Percentiles rank a stretch among this genome's conserved stretches.
Conservation (phyloP, 2,113 vertebrate genomes). For the Tetrao urogallus region DNA sequence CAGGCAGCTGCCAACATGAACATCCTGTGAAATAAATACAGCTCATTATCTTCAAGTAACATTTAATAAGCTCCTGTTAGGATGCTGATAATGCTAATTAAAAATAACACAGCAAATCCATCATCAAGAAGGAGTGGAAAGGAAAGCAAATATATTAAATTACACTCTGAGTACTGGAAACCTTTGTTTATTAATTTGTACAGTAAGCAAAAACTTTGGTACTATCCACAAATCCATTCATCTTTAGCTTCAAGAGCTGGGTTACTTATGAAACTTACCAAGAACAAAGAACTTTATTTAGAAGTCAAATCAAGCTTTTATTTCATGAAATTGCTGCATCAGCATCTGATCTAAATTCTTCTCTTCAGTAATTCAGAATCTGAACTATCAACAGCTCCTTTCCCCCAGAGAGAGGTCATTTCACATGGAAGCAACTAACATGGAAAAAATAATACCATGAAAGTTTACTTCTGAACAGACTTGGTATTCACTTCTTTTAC, state of each 20-base stretch:
- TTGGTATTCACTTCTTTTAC: not conserved
- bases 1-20: slow-evolving; percentile 28
- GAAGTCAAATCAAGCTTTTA: not conserved
- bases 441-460: fast-evolving
- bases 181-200: not conserved
- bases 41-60: slow-evolving; percentile 22
- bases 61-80: slow-evolving; percentile 4
- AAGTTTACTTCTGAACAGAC: not conserved
- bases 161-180: not conserved
- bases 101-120: slow-evolving; percentile 4
- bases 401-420: not conserved
- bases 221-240: not conserved
- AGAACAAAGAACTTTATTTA: not conserved
- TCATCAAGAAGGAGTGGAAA: not conserved
- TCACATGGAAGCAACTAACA: not conserved
- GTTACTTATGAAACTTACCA: not conserved
- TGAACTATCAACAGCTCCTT: not conserved
- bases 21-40: slow-evolving; percentile 39
- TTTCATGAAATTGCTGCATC: not conserved
- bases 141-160: not conserved
- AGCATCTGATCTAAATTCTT: not conserved
- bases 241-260: not conserved
- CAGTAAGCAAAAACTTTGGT: not conserved
- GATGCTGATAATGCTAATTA: slow-evolving; percentile 17
- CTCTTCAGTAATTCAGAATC: not conserved